A percentile compares a stretch with the other conserved stretches of the same genome.
Conservation (phyloP, 2,113 vertebrate genomes). For the Asarcornis scutulata region DNA sequence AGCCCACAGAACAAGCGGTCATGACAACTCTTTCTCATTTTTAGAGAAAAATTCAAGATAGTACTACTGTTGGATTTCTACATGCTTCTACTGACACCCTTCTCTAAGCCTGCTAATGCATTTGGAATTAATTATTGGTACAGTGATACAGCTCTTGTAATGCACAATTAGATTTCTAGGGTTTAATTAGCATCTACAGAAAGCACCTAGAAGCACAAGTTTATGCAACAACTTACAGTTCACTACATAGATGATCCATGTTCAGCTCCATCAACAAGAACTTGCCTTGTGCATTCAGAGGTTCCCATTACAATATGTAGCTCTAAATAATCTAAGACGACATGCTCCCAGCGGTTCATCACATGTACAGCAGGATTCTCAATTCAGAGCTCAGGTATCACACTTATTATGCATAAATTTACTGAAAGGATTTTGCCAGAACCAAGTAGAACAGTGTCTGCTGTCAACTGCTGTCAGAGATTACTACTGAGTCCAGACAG, state of each 20-base stretch:
- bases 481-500: background rate
- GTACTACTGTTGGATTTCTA: background rate
- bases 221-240: background rate
- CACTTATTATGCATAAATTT: background rate
- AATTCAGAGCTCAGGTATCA: background rate
- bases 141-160: background rate
- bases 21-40: background rate
- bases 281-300: background rate
- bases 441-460: background rate
- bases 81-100: background rate
- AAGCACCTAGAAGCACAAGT: background rate
- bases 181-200: background rate
- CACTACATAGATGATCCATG: background rate
- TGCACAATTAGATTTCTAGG: background rate
- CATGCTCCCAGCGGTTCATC: background rate
- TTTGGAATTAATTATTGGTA: background rate
- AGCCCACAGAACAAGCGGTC: background rate
- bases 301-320: background rate
- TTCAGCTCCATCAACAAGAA: background rate
- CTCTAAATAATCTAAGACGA: background rate
- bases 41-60: background rate
- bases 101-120: background rate
- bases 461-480: background rate
- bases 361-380: background rate
- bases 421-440: background rate